Base-by-base conservation (phyloP, 2,888 invertebrate genomes). In the Acronicta alni region DNA sequence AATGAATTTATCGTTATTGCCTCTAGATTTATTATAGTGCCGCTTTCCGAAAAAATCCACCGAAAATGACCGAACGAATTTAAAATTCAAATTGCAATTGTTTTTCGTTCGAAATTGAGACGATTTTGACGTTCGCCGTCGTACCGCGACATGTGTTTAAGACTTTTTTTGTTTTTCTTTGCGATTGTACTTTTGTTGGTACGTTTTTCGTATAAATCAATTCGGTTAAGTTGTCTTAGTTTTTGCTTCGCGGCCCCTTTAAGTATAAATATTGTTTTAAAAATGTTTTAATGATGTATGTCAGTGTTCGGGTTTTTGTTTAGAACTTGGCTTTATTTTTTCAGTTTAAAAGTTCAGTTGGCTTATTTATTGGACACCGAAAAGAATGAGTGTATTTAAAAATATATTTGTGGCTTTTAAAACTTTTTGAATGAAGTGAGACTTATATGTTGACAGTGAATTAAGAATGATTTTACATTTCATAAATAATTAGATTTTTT, bases 1-100 rank as follows among this genome's bases (percentile, higher is more conserved):
- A 93, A 94, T 93, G 93, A 94, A 94, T 94, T 94, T 94, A 94
- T 94, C 81, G 93, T 94, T 94, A 94, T 94, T 93, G 93, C 91
- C 72, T 72, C 67, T 80, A 91, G 94, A 94, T 94, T 94, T 94
- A 94, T 94, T 91, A 86, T 79, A 76, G 78, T 77, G 82, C 87
- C 86, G 83, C 88, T 88, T 90, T 89, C 74, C 86, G 87, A 91
- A 93, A 93, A 93, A 93, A 91, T 86, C 65, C 81, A 79, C 83
- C 86, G 83, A 90, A 91, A 92, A 93, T 91, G 89, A 89, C 87
- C 89, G 89, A 86, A 84, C 80, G 79, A 86, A 93, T 93, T 93
- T 93, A 86, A 93, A 93, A 88, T 93, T 93, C 89, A 93, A 92
- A 93, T 93, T 76, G 78, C 89, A 85, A 90, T 91, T 91, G 91